Conservation (phyloP, 2,113 vertebrate species). For the Campylorhamphus procurvoides region DNA sequence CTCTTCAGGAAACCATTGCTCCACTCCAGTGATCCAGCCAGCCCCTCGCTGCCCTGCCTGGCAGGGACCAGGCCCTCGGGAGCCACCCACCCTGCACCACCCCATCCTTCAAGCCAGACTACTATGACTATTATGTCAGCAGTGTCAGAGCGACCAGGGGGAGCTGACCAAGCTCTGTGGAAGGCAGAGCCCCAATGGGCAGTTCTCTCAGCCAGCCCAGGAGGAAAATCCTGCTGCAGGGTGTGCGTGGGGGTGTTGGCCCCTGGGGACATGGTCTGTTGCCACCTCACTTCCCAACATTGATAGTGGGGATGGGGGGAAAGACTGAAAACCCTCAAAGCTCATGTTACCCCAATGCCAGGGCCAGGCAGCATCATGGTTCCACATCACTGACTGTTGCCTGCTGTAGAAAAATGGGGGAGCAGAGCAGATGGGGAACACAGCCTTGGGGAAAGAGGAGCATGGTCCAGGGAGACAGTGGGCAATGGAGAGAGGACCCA, state of each 20-base stretch:
- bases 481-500: background rate
- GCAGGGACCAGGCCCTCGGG: fast-evolving
- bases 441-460: background rate
- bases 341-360: background rate
- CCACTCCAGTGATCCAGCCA: background rate
- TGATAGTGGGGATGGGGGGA: no score
- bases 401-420: background rate
- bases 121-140: background rate
- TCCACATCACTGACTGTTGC: background rate
- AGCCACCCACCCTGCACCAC: background rate
- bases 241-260: fast-evolving
- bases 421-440: fast-evolving
- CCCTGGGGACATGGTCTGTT: background rate
- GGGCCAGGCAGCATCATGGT: background rate
- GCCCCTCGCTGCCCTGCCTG: fast-evolving
- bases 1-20: background rate
- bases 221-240: background rate
- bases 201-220: fast-evolving
- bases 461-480: background rate
- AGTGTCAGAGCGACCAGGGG: background rate
- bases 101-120: background rate
- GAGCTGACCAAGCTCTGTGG: background rate
- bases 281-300: background rate
- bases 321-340: background rate
- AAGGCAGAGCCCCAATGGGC: fast-evolving